Percentiles rank a stretch among this genome's conserved stretches.
Conservation (phyloP, 2,888 invertebrate species). For the Pachymerium ferrugineum region DNA sequence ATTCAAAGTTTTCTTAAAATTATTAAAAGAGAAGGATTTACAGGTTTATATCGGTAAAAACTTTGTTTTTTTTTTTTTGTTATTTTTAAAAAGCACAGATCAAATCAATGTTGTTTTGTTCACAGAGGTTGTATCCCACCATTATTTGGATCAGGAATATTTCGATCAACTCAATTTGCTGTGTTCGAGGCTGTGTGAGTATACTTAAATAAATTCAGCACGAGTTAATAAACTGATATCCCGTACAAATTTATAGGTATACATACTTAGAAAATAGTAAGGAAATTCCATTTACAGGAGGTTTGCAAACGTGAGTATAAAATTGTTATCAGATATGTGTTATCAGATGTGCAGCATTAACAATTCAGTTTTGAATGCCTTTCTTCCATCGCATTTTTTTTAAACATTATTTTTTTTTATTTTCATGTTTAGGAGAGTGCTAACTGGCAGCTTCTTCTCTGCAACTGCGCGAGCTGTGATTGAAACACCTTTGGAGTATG, state of each 20-base stretch:
- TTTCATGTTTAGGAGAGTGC: conserved; percentile 45
- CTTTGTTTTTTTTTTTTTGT: background rate
- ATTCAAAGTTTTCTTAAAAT: conserved; percentile 43
- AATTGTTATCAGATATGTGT: no score
- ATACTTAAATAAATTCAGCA: background rate
- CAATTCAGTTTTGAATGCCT: no score
- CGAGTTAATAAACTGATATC: background rate
- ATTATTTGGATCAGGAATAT: conserved; percentile 45
- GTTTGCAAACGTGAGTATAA: conserved; percentile 39
- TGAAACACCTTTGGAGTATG: conserved; percentile 46
- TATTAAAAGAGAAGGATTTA: conserved; percentile 43
- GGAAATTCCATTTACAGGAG: conserved; percentile 31
- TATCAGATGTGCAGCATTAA: background rate
- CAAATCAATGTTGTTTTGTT: no score
- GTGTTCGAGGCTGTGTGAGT: conserved; percentile 46
- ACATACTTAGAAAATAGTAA: conserved; percentile 29
- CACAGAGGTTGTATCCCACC: conserved; percentile 47
- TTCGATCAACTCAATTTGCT: conserved; percentile 44
- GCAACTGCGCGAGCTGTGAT: conserved; percentile 45
- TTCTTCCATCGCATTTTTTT: no score
- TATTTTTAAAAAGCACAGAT: background rate
- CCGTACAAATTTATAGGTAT: background rate
- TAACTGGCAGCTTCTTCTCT: conserved; percentile 43
- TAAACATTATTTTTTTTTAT: background rate
- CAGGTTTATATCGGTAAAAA: conserved; percentile 44